Percentiles rank a stretch among this genome's conserved stretches.
Evolutionary conservation across 2,888 invertebrate genomes (phyloP).

Genomic region (Drosophila koepferae): DNA sequence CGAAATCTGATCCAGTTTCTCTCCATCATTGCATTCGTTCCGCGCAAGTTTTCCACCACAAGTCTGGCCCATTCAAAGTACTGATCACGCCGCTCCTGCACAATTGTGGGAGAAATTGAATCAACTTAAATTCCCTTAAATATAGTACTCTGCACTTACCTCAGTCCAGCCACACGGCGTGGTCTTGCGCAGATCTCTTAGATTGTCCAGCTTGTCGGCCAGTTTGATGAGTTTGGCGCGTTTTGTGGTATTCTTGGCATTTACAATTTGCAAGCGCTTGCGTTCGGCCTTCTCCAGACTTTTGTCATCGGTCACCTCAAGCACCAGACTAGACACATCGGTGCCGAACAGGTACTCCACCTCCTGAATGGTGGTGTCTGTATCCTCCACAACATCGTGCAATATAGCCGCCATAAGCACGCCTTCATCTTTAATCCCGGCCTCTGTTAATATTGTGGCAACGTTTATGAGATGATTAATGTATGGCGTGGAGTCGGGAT

Average conservation of each 20-base stretch:
- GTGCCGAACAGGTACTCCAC: slow-evolving; percentile 88
- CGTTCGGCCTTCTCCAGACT: slow-evolving; percentile 87
- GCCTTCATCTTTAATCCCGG: slow-evolving; percentile 86
- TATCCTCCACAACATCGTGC: slow-evolving; percentile 95
- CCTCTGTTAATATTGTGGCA: slow-evolving; percentile 89
- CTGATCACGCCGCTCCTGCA: slow-evolving; percentile 86
- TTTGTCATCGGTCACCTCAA: slow-evolving; percentile 92
- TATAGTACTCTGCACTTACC: slow-evolving; percentile 58
- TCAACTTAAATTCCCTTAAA: neutral
- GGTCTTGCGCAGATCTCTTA: slow-evolving; percentile 88
- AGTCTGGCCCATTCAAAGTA: slow-evolving; percentile 90
- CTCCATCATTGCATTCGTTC: slow-evolving; percentile 88
- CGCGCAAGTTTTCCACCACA: slow-evolving; percentile 88
- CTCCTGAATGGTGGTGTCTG: slow-evolving; percentile 90
- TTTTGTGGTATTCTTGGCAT: slow-evolving; percentile 86
- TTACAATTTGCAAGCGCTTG: slow-evolving; percentile 88
- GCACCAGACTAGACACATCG: slow-evolving; percentile 87
- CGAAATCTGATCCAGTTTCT: slow-evolving; percentile 84
- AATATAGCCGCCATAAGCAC: slow-evolving; percentile 90
- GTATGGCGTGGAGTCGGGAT: slow-evolving; percentile 89
- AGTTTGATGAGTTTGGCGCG: slow-evolving; percentile 91
- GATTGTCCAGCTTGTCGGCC: slow-evolving; percentile 93
- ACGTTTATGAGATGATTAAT: slow-evolving; percentile 94
- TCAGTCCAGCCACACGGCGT: slow-evolving; percentile 87
- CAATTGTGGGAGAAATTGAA: neutral